Evolutionary conservation across 2,888 invertebrate species (phyloP), one percentile per base, ranked within the genome.

Genomic region (Lobophora halterata): DNA sequence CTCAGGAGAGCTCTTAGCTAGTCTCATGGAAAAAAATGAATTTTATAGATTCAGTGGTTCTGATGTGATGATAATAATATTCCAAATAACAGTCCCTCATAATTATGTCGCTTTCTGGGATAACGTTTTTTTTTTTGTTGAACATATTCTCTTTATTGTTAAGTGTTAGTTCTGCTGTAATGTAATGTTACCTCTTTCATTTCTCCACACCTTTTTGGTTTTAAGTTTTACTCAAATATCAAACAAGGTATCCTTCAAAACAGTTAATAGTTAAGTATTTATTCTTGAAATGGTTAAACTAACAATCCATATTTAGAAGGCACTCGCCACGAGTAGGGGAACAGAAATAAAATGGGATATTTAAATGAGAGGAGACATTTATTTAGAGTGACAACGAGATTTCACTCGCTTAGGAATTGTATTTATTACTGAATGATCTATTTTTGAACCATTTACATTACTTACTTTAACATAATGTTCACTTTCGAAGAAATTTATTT

Each of bases 281-380:
- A 53, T 61, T 61, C 48, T 58, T 51, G 46, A 58, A 62, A 60
- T 61, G 52, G 49, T 49, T 52, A 62, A 67, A 60, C 59, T 55
- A 55, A 55, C 55, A 58, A 54, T 53, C 66, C 62, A 51, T 55
- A 67, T 71, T 70, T 69, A 71, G 72, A 70, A 61, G 61, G 51
- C 63, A 59, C 56, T 51, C 61, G 48, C 53, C 31, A 44, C 60
- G 54, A 60, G 63, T 49, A 57, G 70, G 71, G 74, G 60, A 62
- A 76, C 79, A 57, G 71, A 80, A 85, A 83, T 83, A 83, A 74
- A n/a, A 73, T 80, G 63, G 68, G 76, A 79, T 76, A 80, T 76
- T 72, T 74, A 71, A 76, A 75, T 69, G 73, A 72, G 62, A 55
- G 55, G 64, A 59, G 65, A 67, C 77, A 79, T 81, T 77, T 79